Conservation (phyloP, 2,113 vertebrate species). For the Recurvirostra avosetta region DNA sequence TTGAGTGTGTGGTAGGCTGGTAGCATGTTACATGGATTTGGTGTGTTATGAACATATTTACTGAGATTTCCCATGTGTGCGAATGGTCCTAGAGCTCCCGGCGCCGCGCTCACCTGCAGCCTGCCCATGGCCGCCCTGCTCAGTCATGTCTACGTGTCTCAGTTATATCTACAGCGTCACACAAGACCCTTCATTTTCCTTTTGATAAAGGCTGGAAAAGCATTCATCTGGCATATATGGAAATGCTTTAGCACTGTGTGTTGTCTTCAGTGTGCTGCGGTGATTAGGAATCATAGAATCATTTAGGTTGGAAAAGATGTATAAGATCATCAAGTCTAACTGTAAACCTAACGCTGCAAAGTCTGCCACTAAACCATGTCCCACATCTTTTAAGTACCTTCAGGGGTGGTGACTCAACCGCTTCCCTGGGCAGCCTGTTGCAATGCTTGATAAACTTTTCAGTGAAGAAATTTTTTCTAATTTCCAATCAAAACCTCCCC, state of each 20-base stretch:
- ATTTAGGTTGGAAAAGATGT: background rate
- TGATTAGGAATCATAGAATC: background rate
- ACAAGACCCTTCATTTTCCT: background rate
- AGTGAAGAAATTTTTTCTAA: background rate
- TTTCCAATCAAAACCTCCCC: background rate
- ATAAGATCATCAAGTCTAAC: background rate
- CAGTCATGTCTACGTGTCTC: background rate
- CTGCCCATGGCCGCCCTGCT: background rate
- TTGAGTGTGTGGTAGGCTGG: background rate
- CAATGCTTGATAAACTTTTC: background rate
- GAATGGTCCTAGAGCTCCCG: background rate
- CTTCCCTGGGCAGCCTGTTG: background rate
- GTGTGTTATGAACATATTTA: fast-evolving
- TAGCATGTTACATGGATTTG: background rate
- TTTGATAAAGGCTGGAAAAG: background rate
- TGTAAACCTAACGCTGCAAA: background rate
- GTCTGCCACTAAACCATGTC: background rate
- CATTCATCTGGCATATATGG: background rate
- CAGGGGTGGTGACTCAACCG: background rate
- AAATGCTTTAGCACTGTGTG: background rate
- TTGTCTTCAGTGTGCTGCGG: background rate
- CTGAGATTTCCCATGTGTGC: background rate
- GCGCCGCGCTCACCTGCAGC: too few species aligned
- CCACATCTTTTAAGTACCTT: background rate
- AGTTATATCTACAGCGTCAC: background rate